phyloP scores from a whole-genome alignment of 2,797 vertebrate species.

The Liparis tanakae region DNA sequence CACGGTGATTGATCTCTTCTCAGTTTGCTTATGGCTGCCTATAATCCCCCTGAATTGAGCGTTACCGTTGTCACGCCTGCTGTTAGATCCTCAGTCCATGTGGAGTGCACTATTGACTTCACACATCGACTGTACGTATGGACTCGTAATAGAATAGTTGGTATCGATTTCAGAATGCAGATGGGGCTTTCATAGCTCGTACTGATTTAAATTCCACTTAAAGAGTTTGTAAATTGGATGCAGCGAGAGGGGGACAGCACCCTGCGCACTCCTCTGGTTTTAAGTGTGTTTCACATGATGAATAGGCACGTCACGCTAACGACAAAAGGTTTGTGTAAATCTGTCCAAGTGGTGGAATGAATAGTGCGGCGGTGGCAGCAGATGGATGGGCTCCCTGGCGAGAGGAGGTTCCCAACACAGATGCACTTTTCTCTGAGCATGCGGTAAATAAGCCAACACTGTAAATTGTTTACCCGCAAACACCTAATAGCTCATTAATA shows the following conservation, averaged over 20 bases:
- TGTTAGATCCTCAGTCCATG: constrained; percentile 17
- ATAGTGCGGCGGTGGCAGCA: constrained; percentile 71
- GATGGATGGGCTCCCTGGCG: constrained; percentile 76
- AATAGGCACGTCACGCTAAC: constrained; percentile 78
- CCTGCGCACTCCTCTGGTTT: constrained; percentile 57
- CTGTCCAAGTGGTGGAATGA: constrained; percentile 72
- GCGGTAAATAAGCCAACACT: constrained; percentile 76
- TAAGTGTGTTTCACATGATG: constrained; percentile 72
- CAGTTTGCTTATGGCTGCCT: constrained; percentile 19
- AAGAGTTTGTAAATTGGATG: constrained; percentile 65
- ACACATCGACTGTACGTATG: constrained; percentile 32
- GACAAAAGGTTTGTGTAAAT: constrained; percentile 83
- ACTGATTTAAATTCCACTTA: constrained; percentile 71
- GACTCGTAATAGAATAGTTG: constrained; percentile 40
- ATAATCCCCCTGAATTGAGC: constrained; percentile 28
- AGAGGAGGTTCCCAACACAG: constrained; percentile 68
- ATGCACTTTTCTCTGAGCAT: constrained; percentile 75
- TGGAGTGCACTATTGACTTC: constrained; percentile 38
- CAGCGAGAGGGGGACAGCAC: constrained; percentile 3
- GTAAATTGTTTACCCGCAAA: constrained; percentile 80
- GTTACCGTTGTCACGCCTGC: constrained; percentile 30
- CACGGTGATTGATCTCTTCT: constrained; percentile 35
- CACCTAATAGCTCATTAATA: constrained; percentile 83
- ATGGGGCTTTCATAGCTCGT: constrained; percentile 30
- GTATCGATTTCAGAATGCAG: constrained; percentile 50